Evolutionary conservation across 1,140 invertebrate species (phyloP), one percentile per base, ranked within the genome.

Genomic region (Bombus waltoni): DNA sequence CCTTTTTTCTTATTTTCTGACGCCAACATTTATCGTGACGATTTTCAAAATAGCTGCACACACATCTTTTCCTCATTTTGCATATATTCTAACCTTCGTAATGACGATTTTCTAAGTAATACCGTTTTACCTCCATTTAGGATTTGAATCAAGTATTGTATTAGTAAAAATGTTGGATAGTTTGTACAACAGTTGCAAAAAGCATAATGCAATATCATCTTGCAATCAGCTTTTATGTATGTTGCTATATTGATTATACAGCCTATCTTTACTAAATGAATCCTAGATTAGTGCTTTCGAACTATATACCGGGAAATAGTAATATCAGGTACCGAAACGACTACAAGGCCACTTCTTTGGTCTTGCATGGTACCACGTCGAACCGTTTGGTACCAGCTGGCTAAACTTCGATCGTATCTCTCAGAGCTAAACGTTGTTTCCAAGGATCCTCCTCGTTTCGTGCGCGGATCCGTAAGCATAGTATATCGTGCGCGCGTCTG

Each of bases 361-460:
- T 62, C 83, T 44, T 47, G 70, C 81, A 88, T 68, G 68, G 78
- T 53, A 78, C 83, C 70, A 28, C 32, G 74, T 80, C 70, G 68
- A 66, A 81, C 83, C 62, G 59, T 42, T n/a, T 73, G 73, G 86
- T 90, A 83, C 66, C 79, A 66, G 44, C 38, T 81, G 77, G 57
- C 70, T 90, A 87, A 91, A 90, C 82, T 90, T 83, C 71, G 87
- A 88, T 87, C 87, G 90, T 90, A 91, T 86, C 88, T 90, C 40
- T 44, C 40, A 79, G 38, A 65, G 66, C 44, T 87, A 88, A 88
- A 88, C 80, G 79, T 75, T 78, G 66, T 83, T 91, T 74, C 59
- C 87, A 68, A 28, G 65, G 86, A 85, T 77, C 71, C 53, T 77
- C 35, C 84, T 71, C 75, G 78, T 87, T 91, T 88, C 79, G 79